Base-by-base conservation (phyloP, 2,113 vertebrate genomes). In the Gorsachius goisagi region DNA sequence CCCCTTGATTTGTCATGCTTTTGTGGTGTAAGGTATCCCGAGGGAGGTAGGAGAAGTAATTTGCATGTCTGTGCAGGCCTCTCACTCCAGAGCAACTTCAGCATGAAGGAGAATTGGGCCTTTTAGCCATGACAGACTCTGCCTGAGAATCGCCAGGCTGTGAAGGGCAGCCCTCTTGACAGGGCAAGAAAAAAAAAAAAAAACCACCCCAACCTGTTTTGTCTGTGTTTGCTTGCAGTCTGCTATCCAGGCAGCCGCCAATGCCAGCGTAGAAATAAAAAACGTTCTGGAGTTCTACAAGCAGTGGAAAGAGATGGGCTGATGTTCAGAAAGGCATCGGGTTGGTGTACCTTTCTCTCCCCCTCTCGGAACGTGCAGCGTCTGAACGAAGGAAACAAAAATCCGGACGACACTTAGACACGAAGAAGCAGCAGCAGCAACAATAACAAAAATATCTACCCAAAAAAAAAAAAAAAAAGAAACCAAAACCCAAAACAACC, bases 261-360 rank as follows among this genome's bases (percentile, higher is more conserved):
- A 94, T 0, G 99, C 99, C 33, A 99, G 98, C 37, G 98, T 99
- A 92, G 99, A 99, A 88, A 97, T 99, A 85, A 99, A 99, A 93
- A 99, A 99, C 37, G 98, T 99, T 32, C 96, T 98, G 97, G 99
- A 99, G 32, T 99, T 99, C 98, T 99, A 99, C 98, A 98, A 98
- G 93, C 99, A 99, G 98, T 99, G 99, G 99, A 99, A 99, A 93
- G 99, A 99, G 98, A 99, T 99, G 76, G 99, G 99, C 97, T 99
- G 99, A 99, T 84, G 91, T 85, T 55, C 18, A 56, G 80, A 33
- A 49, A 49, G 88, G 77, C 78, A 19, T 69, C 79, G 4, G 85
- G 95, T 94, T 92, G 97, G 96, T 89, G 95, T 80, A 96, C 95
- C 95, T 96, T 97, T 90, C 88, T 97, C 96, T 97, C 97, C 94